Conservation (phyloP, 2,797 vertebrate species). For the Borostomias antarcticus region DNA sequence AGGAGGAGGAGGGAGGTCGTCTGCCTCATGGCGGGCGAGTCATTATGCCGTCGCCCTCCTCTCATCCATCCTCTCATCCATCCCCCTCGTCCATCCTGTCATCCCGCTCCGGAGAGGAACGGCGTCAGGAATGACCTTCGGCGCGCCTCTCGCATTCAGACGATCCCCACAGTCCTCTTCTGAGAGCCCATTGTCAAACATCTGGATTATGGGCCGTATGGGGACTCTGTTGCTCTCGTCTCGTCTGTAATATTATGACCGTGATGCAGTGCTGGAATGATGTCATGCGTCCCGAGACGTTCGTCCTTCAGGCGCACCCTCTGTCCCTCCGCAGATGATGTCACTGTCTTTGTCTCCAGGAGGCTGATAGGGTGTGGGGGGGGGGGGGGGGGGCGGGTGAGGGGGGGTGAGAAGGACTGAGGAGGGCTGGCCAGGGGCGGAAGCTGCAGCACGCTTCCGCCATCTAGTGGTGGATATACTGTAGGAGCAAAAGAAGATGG, state of each 20-base stretch:
- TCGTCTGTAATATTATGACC: conserved; percentile 58
- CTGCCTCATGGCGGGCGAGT: not conserved
- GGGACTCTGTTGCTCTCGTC: conserved; percentile 50
- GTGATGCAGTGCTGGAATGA: conserved; percentile 72
- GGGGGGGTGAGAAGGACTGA: no score
- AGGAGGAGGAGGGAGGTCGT: not conserved
- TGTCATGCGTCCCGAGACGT: conserved; percentile 70
- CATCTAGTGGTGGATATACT: conserved; percentile 58
- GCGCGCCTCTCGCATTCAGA: conserved; percentile 30
- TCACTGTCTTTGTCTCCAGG: conserved; percentile 61
- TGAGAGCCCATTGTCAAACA: conserved; percentile 38
- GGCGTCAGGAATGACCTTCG: conserved; percentile 73
- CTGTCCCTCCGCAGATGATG: conserved; percentile 67
- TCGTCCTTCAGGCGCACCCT: conserved; percentile 76
- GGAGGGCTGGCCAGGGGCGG: not conserved
- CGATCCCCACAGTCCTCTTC: conserved; percentile 50
- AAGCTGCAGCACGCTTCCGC: conserved; percentile 25
- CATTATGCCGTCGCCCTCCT: not conserved
- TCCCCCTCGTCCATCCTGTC: conserved; percentile 40
- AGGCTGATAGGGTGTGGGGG: conserved; percentile 36
- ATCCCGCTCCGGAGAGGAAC: conserved; percentile 49
- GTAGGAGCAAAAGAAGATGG: not conserved
- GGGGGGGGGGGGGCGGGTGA: not conserved
- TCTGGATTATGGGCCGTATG: conserved; percentile 61
- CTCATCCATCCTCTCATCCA: not conserved